A percentile compares a stretch with the other conserved stretches of the same genome.
These are phyloP conservation scores for Hycleus phaleratus DNA, from an alignment of 1,140 invertebrate species.

Conservation along the genomic window DNA sequence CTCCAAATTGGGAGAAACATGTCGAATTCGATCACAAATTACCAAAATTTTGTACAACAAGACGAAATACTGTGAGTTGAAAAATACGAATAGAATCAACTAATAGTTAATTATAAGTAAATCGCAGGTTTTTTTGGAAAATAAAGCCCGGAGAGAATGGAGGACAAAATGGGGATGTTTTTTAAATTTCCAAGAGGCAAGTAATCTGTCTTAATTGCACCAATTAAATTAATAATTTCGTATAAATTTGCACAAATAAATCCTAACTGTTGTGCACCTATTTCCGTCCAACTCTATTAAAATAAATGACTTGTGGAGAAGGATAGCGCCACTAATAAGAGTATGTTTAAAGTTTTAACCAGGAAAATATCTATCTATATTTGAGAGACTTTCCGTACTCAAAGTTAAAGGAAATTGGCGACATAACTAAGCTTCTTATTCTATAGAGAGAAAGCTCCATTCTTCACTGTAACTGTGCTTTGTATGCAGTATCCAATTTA, in stretches of 20 bases:
- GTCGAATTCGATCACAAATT: neutral
- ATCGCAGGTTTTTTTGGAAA: constrained; percentile 14
- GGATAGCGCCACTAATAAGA: too few relatives aligned
- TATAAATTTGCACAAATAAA: too few relatives aligned
- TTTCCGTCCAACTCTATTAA: too few relatives aligned
- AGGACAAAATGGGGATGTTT: constrained; percentile 22
- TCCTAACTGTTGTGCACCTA: too few relatives aligned
- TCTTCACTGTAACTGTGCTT: neutral
- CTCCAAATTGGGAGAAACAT: neutral
- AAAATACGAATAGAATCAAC: neutral
- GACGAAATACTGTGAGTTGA: constrained; percentile 3
- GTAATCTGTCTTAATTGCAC: neutral
- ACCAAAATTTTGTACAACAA: neutral
- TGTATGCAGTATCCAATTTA: constrained; percentile 14
- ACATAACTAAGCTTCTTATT: constrained; percentile 19
- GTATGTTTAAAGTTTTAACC: too few relatives aligned
- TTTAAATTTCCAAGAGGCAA: constrained; percentile 20
- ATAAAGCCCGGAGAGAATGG: constrained; percentile 21
- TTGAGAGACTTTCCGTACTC: constrained; percentile 7
- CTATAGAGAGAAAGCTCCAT: neutral
- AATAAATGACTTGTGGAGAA: too few relatives aligned
- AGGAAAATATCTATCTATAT: constrained; percentile 6
- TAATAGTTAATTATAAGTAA: constrained; percentile 12
- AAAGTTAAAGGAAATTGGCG: constrained; percentile 15
- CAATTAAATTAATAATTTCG: too few relatives aligned